Conservation (phyloP, 2,113 vertebrate genomes). For the Syngnathus scovelli region DNA sequence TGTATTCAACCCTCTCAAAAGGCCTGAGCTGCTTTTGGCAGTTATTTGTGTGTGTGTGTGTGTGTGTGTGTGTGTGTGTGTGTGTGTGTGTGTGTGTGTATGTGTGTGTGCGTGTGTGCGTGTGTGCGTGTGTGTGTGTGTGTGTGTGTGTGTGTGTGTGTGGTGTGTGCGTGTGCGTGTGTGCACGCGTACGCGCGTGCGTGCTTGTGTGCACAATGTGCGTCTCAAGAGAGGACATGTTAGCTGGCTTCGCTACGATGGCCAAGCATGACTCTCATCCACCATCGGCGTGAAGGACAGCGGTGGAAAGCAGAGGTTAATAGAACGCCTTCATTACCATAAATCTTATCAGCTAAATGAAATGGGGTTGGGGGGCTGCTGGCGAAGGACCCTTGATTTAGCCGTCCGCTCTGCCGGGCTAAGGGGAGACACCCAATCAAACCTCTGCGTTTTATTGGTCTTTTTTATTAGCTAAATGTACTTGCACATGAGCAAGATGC, state of each 20-base stretch:
- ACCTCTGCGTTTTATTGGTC: conserved; percentile 68
- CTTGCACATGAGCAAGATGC: conserved; percentile 53
- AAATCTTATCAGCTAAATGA: conserved; percentile 77
- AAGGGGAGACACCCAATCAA: conserved; percentile 68
- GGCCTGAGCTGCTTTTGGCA: conserved; percentile 36
- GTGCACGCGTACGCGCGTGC: rapidly evolving
- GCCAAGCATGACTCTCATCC: conserved; percentile 40
- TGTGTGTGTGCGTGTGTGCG: no score
- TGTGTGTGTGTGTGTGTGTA: neutral
- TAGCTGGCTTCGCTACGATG: conserved; percentile 21
- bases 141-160: no score
- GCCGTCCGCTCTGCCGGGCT: conserved; percentile 46
- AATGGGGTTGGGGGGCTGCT: conserved; percentile 43
- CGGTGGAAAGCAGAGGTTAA: conserved; percentile 64
- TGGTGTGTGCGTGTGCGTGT: no score
- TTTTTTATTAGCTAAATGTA: conserved; percentile 76
- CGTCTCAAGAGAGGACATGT: conserved; percentile 28
- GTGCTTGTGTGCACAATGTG: neutral
- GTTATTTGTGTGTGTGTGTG: conserved; percentile 7
- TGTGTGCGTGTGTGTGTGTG: no score
- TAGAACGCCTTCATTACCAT: conserved; percentile 70
- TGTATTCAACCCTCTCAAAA: conserved; percentile 53
- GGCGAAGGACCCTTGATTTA: conserved; percentile 62
- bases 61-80: conserved; percentile 1
- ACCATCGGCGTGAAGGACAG: conserved; percentile 59